These are phyloP conservation scores for Alosa alosa DNA, from an alignment of 2,113 vertebrate genomes.

Conservation along the genomic window DNA sequence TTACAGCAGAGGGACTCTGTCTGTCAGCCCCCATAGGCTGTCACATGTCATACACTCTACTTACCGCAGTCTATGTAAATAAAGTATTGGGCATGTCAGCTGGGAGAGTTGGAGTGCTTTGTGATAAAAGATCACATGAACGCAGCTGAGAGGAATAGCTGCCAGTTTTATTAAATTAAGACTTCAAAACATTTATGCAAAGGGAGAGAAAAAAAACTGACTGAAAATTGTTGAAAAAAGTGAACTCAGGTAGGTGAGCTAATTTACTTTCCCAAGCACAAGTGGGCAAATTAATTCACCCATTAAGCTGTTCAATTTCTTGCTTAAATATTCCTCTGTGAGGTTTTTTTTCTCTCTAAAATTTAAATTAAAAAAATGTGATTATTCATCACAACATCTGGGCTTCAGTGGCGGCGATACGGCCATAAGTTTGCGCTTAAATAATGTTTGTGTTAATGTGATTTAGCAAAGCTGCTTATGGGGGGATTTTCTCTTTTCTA, in stretches of 20 bases:
- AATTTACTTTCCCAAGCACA: neutral
- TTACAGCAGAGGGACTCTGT: conserved; percentile 16
- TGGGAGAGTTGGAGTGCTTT: neutral
- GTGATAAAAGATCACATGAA: neutral
- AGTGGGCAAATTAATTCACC: conserved; percentile 14
- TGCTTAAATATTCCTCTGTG: conserved; percentile 12
- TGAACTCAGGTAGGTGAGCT: neutral
- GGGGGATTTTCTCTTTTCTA: conserved; percentile 41
- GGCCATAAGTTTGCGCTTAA: conserved; percentile 38
- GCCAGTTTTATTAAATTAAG: neutral
- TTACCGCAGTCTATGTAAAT: neutral
- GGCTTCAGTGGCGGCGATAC: conserved; percentile 34
- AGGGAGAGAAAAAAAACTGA: neutral
- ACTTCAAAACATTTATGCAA: neutral
- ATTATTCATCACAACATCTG: conserved; percentile 38
- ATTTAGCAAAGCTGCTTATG: conserved; percentile 52
- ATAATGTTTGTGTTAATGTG: conserved; percentile 48
- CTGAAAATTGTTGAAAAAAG: neutral
- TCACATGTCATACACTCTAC: neutral
- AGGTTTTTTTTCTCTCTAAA: neutral
- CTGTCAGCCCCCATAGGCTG: neutral
- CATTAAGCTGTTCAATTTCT: conserved; percentile 24
- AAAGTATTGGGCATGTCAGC: neutral
- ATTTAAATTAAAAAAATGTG: neutral
- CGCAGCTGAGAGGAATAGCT: neutral